phyloP scores from a whole-genome alignment of 2,888 invertebrate genomes.

The Allolobophora icterica region DNA sequence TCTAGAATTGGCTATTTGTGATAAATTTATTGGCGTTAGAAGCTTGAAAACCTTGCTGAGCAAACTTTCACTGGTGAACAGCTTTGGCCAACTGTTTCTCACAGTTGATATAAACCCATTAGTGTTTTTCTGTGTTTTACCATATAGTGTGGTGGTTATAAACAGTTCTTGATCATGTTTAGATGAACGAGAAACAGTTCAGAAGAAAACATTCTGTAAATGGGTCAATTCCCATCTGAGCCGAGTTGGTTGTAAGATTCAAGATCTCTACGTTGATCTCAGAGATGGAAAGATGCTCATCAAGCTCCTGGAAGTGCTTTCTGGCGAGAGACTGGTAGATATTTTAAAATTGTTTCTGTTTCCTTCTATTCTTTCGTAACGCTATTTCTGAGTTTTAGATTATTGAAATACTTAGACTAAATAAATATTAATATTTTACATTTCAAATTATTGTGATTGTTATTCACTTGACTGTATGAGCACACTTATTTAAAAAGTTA shows the following conservation, averaged over 20 bases:
- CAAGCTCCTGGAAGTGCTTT: slow-evolving; percentile 94
- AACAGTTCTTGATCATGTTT: slow-evolving; percentile 4
- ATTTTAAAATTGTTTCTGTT: not conserved
- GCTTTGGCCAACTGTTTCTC: not conserved
- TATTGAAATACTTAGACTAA: not conserved
- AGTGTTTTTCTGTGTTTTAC: not conserved
- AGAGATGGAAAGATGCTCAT: slow-evolving; percentile 98
- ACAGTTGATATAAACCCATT: not conserved
- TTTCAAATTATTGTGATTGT: not conserved
- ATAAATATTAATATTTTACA: not conserved
- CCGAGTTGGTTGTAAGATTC: slow-evolving; percentile 92
- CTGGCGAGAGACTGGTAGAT: slow-evolving; percentile 90
- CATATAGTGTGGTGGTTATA: not conserved
- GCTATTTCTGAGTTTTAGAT: not conserved
- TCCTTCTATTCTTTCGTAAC: not conserved
- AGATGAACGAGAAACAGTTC: slow-evolving; percentile 99
- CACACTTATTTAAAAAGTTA: not conserved
- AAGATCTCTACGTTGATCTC: slow-evolving; percentile 95
- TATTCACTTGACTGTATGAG: not conserved
- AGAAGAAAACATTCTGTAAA: slow-evolving; percentile 99
- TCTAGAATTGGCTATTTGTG: too few species aligned
- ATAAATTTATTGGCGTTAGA: too few species aligned
- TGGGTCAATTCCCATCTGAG: slow-evolving; percentile 99
- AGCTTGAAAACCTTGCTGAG: not conserved
- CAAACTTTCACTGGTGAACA: not conserved